Conservation (phyloP, 2,888 invertebrate species). For the Aphrophora alni region DNA sequence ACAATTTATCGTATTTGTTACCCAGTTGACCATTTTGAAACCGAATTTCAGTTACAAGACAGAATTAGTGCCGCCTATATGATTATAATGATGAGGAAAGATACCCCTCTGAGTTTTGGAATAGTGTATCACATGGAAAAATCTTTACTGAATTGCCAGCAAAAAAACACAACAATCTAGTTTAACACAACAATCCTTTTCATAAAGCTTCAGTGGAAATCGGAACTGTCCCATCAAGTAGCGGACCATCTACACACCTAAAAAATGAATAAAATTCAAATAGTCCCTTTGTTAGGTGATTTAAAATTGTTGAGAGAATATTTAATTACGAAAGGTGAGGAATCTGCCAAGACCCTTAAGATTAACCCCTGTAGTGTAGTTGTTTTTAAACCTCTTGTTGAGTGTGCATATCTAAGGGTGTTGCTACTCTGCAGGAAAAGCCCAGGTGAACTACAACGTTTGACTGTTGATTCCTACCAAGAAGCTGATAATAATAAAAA, state of each 20-base stretch:
- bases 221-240: not conserved
- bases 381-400: not conserved
- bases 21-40: too few species aligned
- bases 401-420: not conserved
- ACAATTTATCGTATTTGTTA: too few species aligned
- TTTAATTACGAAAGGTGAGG: not conserved
- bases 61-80: too few species aligned
- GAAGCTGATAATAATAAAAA: too few species aligned
- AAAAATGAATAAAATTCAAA: conserved; percentile 7
- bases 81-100: too few species aligned
- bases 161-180: too few species aligned
- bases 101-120: too few species aligned
- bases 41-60: too few species aligned
- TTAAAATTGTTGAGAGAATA: conserved; percentile 9
- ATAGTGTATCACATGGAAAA: too few species aligned
- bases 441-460: not conserved
- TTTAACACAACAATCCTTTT: conserved; percentile 6
- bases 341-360: not conserved
- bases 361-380: not conserved
- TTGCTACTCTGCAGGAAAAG: not conserved
- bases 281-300: conserved; percentile 19
- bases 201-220: conserved; percentile 3
- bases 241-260: not conserved
- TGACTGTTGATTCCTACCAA: not conserved
- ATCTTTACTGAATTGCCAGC: too few species aligned